Evolutionary conservation across 1,140 invertebrate genomes (phyloP), one percentile per base, ranked within the genome.

Genomic region (Heliconius hermathena): DNA sequence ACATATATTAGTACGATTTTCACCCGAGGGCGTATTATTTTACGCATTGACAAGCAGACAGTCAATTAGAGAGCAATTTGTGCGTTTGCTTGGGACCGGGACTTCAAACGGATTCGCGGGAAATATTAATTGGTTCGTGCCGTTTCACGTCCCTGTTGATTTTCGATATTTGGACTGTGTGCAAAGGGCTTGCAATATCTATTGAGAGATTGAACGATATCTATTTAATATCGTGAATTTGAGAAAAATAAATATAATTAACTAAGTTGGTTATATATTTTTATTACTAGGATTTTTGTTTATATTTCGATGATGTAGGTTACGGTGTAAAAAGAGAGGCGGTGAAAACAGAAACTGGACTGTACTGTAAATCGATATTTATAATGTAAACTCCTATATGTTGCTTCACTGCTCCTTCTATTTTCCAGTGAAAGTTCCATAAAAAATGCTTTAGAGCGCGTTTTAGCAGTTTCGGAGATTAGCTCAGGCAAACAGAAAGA

Each of bases 1-100:
- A 16, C 22, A 66, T 29, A 66, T 18, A 29, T 66, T 66, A 29
- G 26, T 66, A 66, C 18, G 52, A 46, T 76, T 73, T 71, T 73
- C 52, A 71, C 78, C 41, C 57, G 46, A 80, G 26, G 66, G 73
- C 38, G 49, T 71, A 46, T 89, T 90, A 87, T 88, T 91, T 89
- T 82, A 89, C 87, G 88, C 87, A 85, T 88, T 88, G 88, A 89
- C 84, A 86, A 83, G 73, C 82, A 81, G 81, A 82, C 80, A 84
- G 81, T 83, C 88, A 88, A 91, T 88, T 88, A 90, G 70, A 71
- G 80, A 54, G 57, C 79, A 85, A 85, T 84, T 84, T 82, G 81
- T 83, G 79, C 79, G 83, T 81, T 82, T 82, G 83, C 82, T 83
- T 81, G 80, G 60, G 60, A 66, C 60, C 26, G 26, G 81, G 80